Evolutionary conservation across 1,140 invertebrate genomes (phyloP).

Genomic region (Idris sp.): DNA sequence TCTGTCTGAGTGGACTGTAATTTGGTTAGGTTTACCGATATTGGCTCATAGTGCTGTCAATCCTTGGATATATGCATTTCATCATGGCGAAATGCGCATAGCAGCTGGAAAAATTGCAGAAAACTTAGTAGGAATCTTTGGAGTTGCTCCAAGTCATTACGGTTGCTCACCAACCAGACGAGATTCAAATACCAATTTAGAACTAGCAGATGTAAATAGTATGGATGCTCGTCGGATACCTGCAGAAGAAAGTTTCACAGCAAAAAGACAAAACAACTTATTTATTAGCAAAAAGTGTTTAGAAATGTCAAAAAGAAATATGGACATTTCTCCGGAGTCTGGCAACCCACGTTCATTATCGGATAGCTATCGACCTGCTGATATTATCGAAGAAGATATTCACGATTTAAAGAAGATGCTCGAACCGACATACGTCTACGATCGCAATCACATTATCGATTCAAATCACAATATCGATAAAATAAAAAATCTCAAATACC

Average conservation of each 20-base stretch:
- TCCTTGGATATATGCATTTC: conserved; percentile 84
- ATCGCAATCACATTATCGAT: conserved; percentile 72
- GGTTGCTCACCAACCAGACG: conserved; percentile 70
- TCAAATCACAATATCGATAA: conserved; percentile 75
- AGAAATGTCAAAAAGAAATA: conserved; percentile 62
- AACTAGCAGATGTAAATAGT: conserved; percentile 71
- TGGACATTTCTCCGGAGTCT: conserved; percentile 70
- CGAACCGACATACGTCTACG: conserved; percentile 70
- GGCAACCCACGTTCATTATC: conserved; percentile 56
- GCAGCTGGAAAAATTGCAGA: conserved; percentile 81
- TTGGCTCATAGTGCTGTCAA: conserved; percentile 82
- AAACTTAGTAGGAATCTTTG: conserved; percentile 75
- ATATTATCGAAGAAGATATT: conserved; percentile 71
- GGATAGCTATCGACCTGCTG: conserved; percentile 44
- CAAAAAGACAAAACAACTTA: conserved; percentile 64
- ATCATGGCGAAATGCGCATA: conserved; percentile 82
- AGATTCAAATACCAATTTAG: conserved; percentile 70
- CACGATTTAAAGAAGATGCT: conserved; percentile 74
- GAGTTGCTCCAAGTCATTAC: conserved; percentile 73
- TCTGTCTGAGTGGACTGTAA: conserved; percentile 79
- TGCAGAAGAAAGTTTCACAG: conserved; percentile 71
- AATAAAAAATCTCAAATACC: conserved; percentile 72
- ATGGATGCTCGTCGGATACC: conserved; percentile 64
- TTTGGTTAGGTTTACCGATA: conserved; percentile 81
- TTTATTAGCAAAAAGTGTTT: conserved; percentile 66